These are phyloP conservation scores for Miichthys miiuy DNA, from an alignment of 2,797 vertebrate species.

Conservation along the genomic window DNA sequence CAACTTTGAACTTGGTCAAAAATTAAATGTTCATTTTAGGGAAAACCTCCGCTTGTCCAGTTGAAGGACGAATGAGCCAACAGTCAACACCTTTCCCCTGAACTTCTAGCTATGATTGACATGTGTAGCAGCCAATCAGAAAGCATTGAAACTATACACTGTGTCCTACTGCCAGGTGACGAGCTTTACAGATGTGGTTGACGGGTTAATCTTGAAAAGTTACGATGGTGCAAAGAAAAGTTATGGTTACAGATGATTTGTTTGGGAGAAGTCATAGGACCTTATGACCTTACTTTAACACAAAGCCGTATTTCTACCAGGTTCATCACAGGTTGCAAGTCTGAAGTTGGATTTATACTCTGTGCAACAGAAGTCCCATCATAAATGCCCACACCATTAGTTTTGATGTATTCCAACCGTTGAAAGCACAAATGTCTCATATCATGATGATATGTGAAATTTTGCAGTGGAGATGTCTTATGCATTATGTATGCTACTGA, in stretches of 20 bases:
- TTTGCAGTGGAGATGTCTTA: neutral
- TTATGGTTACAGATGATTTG: neutral
- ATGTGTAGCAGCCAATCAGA: constrained; percentile 45
- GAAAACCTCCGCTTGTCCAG: neutral
- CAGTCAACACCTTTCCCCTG: neutral
- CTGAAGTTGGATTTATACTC: constrained; percentile 7
- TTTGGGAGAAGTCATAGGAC: neutral
- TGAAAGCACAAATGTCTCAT: neutral
- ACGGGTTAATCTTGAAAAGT: neutral
- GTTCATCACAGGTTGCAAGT: constrained; percentile 1
- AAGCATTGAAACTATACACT: constrained; percentile 4
- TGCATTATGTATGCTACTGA: neutral
- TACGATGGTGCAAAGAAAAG: neutral
- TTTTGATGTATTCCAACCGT: constrained; percentile 2
- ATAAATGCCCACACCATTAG: neutral
- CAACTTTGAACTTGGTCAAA: neutral
- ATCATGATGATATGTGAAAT: too few relatives aligned
- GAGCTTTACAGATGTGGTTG: constrained; percentile 18
- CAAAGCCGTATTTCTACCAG: neutral
- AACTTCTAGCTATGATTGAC: constrained; percentile 27
- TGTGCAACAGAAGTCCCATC: neutral
- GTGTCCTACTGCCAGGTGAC: neutral
- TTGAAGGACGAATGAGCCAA: neutral
- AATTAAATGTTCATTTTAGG: neutral
- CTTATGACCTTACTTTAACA: neutral